Conservation (phyloP, 2,888 invertebrate species). For the Chaetogeoica ovagalla region DNA sequence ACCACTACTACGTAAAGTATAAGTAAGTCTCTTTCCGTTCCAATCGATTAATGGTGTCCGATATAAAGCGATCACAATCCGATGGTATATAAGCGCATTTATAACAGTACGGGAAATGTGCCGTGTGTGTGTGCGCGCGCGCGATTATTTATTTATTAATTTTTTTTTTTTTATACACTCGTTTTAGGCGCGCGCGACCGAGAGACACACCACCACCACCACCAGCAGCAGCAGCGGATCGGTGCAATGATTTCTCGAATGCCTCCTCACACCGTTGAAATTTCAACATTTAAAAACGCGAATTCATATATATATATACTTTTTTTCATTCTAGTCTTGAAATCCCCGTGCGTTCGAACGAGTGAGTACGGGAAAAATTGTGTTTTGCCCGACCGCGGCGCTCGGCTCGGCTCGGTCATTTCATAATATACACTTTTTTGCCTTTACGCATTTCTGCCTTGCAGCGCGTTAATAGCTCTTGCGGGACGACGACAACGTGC, state of each 20-base stretch:
- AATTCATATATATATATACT: too few species aligned
- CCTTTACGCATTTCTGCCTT: not conserved
- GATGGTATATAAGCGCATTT: not conserved
- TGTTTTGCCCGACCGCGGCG: too few species aligned
- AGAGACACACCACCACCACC: too few species aligned
- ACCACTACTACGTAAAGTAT: not conserved
- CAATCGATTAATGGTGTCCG: slow-evolving; percentile 50
- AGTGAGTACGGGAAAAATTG: too few species aligned
- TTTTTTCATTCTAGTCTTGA: too few species aligned
- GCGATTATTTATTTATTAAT: too few species aligned
- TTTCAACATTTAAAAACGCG: too few species aligned
- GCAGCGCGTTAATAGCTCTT: not conserved
- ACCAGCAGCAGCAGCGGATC: too few species aligned
- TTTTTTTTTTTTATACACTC: slow-evolving; percentile 17
- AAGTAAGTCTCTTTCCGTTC: not conserved
- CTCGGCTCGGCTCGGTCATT: not conserved
- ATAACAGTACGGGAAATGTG: not conserved
- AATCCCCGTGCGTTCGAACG: too few species aligned
- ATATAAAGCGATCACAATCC: slow-evolving; percentile 50
- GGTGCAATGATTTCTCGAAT: too few species aligned
- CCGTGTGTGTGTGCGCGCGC: not conserved
- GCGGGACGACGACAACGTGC: not conserved
- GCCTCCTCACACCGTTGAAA: too few species aligned
- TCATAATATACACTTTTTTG: not conserved
- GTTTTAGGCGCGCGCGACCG: not conserved